Evolutionary conservation across 2,113 vertebrate species (phyloP).

Genomic region (Lipotes vexillifer): DNA sequence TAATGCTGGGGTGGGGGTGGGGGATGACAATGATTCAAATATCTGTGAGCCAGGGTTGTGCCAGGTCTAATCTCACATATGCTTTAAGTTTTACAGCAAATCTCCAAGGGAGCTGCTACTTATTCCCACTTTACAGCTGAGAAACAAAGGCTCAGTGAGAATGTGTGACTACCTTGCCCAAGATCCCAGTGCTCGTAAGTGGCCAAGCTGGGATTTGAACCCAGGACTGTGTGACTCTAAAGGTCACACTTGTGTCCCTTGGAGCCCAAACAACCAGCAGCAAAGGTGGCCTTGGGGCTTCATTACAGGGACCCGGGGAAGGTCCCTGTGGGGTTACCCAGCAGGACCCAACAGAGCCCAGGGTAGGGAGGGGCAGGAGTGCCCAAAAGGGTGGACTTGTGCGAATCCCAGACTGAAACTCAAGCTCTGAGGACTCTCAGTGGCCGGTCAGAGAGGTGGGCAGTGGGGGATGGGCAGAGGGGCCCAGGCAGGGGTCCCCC

Average conservation of each 20-base stretch:
- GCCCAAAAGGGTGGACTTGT: background rate
- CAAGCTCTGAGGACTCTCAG: background rate
- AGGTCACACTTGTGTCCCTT: background rate
- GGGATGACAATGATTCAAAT: background rate
- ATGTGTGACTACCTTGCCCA: background rate
- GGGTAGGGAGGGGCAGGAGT: background rate
- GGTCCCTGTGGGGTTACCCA: background rate
- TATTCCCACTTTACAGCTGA: background rate
- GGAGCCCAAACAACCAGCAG: background rate
- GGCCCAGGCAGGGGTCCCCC: background rate
- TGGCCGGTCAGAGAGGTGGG: accelerated
- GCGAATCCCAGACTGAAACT: background rate
- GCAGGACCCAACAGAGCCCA: background rate
- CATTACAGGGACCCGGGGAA: background rate
- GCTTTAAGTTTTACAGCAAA: background rate
- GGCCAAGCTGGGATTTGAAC: background rate
- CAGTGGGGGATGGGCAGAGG: background rate
- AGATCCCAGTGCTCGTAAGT: background rate
- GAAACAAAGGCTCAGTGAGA: background rate
- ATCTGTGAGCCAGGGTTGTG: background rate
- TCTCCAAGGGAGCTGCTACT: background rate
- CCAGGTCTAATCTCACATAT: background rate
- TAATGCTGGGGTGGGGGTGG: background rate
- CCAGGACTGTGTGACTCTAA: background rate
- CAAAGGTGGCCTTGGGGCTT: background rate